Conservation (phyloP, 2,888 invertebrate genomes). For the Orthosia cruda region DNA sequence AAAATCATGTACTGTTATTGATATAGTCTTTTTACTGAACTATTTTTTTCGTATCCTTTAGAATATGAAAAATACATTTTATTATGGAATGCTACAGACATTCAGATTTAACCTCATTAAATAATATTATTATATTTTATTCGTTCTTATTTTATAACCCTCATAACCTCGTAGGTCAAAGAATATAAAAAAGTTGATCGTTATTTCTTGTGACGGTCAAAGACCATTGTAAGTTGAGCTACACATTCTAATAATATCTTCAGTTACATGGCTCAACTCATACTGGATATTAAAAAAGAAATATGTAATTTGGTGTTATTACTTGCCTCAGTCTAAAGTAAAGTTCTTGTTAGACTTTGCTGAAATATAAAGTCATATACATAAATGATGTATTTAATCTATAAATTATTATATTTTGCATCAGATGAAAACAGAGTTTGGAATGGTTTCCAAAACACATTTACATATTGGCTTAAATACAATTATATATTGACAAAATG, state of each 20-base stretch:
- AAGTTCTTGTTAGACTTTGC: no score
- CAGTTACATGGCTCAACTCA: conserved; percentile 9
- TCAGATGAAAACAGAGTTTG: neutral
- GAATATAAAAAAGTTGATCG: neutral
- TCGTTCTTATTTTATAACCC: neutral
- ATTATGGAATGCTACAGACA: neutral
- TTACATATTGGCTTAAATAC: neutral
- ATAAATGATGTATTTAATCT: no score
- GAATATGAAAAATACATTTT: conserved; percentile 6
- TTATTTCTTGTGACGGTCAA: neutral
- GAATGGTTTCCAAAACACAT: neutral
- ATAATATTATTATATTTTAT: neutral
- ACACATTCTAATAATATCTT: neutral
- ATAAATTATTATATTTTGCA: neutral
- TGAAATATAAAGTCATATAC: no score
- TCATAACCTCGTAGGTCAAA: no score
- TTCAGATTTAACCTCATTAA: neutral
- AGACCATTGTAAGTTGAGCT: conserved; percentile 30
- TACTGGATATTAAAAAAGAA: neutral
- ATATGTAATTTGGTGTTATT: no score
- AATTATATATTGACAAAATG: no score
- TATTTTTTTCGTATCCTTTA: conserved; percentile 12
- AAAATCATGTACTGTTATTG: conserved; percentile 12
- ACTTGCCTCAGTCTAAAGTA: no score
- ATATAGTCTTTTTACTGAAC: neutral